phyloP scores from a whole-genome alignment of 1,140 invertebrate species.

The Heliconius eleuchia region DNA sequence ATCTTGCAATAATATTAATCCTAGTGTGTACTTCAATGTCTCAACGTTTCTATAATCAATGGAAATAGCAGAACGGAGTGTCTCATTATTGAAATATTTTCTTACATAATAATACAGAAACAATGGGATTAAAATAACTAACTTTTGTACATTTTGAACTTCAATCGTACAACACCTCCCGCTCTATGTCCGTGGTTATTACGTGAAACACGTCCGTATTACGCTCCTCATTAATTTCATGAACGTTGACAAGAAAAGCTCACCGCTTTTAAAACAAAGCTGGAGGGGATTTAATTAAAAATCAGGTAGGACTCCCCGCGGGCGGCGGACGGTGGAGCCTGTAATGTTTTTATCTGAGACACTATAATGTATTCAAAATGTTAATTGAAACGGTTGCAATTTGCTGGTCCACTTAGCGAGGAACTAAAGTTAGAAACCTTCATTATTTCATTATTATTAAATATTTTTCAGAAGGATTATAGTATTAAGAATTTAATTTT shows the following conservation, averaged over 20 bases:
- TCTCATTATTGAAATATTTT: no score
- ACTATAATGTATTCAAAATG: background rate
- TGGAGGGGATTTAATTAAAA: conserved; percentile 4
- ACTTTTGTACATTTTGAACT: no score
- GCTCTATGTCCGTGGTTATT: background rate
- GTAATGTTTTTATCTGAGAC: background rate
- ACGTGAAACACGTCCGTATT: conserved; percentile 7
- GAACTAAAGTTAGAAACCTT: background rate
- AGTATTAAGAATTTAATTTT: no score
- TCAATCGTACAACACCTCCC: no score
- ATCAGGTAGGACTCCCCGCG: background rate
- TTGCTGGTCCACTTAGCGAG: background rate
- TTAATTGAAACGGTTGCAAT: background rate
- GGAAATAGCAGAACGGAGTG: no score
- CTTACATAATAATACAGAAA: no score
- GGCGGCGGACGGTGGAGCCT: background rate
- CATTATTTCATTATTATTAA: background rate
- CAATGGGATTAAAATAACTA: no score
- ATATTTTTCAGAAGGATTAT: background rate
- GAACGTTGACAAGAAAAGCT: no score
- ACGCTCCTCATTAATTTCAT: conserved; percentile 7
- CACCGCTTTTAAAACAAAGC: background rate
- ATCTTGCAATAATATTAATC: no score
- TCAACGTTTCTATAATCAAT: no score
- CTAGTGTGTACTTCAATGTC: no score